These are phyloP conservation scores for Procambarus virginalis DNA, from an alignment of 1,140 invertebrate genomes.

Conservation along the genomic window DNA sequence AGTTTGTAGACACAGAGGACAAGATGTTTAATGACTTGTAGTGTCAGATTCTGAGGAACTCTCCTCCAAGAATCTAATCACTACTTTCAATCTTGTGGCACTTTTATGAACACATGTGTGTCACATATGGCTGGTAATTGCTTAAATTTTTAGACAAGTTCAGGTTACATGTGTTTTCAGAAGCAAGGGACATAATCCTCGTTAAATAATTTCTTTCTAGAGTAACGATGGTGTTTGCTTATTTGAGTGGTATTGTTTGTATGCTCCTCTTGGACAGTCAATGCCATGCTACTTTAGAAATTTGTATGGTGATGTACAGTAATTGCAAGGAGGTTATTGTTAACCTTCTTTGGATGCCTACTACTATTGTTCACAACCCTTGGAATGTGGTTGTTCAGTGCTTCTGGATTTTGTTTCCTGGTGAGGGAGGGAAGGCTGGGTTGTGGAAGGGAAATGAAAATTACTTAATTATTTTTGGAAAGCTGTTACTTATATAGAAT, in stretches of 20 bases:
- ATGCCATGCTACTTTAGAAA: slow-evolving; percentile 26
- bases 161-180: slow-evolving; percentile 16
- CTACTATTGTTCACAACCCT: slow-evolving; percentile 8
- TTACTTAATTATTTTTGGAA: neutral
- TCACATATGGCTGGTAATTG: slow-evolving; percentile 13
- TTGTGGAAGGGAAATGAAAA: neutral
- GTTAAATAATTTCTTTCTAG: slow-evolving; percentile 13
- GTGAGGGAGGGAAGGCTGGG: too few species aligned
- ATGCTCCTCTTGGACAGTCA: slow-evolving; percentile 24
- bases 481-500: neutral
- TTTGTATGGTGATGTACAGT: slow-evolving; percentile 9
- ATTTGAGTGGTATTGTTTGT: slow-evolving; percentile 6
- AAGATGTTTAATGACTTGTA: slow-evolving; percentile 15
- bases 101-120: neutral
- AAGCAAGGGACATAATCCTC: slow-evolving; percentile 18
- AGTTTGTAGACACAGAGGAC: neutral
- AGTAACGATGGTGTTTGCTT: slow-evolving; percentile 24
- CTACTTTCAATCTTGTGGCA: slow-evolving; percentile 34
- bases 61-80: slow-evolving; percentile 34
- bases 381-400: slow-evolving; percentile 22
- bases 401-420: neutral
- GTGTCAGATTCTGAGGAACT: slow-evolving; percentile 17
- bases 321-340: slow-evolving; percentile 12
- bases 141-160: slow-evolving; percentile 19
- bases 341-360: slow-evolving; percentile 1